phyloP scores from a whole-genome alignment of 2,888 invertebrate genomes.

The Mesochorus sp. region DNA sequence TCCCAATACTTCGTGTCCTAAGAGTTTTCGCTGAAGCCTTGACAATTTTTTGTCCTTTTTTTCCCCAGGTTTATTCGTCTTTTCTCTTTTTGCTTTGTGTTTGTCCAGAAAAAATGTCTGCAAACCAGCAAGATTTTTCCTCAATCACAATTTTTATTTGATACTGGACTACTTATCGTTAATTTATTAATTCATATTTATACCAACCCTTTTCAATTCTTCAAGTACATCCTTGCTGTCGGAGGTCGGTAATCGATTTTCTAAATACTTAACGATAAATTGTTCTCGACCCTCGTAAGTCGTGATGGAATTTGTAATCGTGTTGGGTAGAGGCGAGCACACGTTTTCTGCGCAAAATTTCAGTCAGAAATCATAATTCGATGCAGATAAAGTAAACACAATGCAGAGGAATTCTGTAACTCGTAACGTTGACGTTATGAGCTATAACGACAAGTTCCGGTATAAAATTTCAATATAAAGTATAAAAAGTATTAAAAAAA shows the following conservation, averaged over 20 bases:
- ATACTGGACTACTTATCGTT: not conserved
- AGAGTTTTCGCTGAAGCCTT: slow-evolving; percentile 83
- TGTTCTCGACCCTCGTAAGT: slow-evolving; percentile 74
- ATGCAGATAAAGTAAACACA: too few species aligned
- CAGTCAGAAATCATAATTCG: too few species aligned
- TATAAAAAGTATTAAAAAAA: too few species aligned
- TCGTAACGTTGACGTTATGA: too few species aligned
- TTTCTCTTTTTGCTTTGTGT: slow-evolving; percentile 79
- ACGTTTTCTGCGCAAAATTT: slow-evolving; percentile 68
- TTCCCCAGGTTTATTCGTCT: slow-evolving; percentile 82
- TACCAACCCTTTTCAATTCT: slow-evolving; percentile 78
- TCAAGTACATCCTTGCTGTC: slow-evolving; percentile 73
- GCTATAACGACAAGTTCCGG: too few species aligned
- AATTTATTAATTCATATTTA: not conserved
- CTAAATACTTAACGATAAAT: slow-evolving; percentile 75
- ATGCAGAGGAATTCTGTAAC: too few species aligned
- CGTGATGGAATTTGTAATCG: slow-evolving; percentile 68
- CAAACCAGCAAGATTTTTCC: slow-evolving; percentile 16
- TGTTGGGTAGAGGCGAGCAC: slow-evolving; percentile 71
- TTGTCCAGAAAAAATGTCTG: slow-evolving; percentile 81
- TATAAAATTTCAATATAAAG: too few species aligned
- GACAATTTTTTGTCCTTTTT: slow-evolving; percentile 82
- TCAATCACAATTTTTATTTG: not conserved
- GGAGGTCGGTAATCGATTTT: slow-evolving; percentile 74
- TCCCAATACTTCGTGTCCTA: slow-evolving; percentile 86